Evolutionary conservation across 2,113 vertebrate genomes (phyloP), one percentile per base, ranked within the genome.

Genomic region (Lanius ludovicianus): DNA sequence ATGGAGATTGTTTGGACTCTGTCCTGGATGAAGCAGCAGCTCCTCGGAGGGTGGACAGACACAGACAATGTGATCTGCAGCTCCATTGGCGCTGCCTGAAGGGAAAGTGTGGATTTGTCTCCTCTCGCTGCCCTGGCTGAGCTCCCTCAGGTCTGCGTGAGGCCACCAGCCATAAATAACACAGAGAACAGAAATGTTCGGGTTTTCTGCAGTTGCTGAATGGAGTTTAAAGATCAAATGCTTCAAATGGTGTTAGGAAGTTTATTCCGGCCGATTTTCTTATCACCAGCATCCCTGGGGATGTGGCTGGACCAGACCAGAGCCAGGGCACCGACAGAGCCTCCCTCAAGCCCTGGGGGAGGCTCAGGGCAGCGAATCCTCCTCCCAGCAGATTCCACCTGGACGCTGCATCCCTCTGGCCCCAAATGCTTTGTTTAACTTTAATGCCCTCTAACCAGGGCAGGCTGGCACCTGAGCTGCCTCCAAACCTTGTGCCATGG

Each of bases 1-100:
- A 15, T 25, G 24, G n/a, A 22, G 21, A 4, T 8, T 6, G 53
- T 11, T 22, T 14, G 7, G 30, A 13, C 44, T 47, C 76, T 41
- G 68, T 35, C 52, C 47, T 47, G 33, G 50, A 2, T 2, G 56
- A 39, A n/a, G 0, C 0, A 60, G 13, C 59, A 60, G 79, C 78
- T 82, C 75, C 60, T 59, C 8, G 11, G 65, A 35, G 62, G 2
- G 2, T 0, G 17, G 71, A 4, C 47, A 68, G 53, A 31, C 8
- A 20, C 2, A 8, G 46, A 23, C 16, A 4, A 0, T 0, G 22
- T 17, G 67, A 64, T 53, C 15, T 39, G 28, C 60, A 50, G 31
- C 42, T 28, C 63, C 53, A 13, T 28, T 67, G 2, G 1, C 2
- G 3, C 62, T 44, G 57, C 15, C 2, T 1, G 0, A 44, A 27